These are phyloP conservation scores for Lepisosteus osseus DNA, from an alignment of 2,113 vertebrate species.

Conservation along the genomic window DNA sequence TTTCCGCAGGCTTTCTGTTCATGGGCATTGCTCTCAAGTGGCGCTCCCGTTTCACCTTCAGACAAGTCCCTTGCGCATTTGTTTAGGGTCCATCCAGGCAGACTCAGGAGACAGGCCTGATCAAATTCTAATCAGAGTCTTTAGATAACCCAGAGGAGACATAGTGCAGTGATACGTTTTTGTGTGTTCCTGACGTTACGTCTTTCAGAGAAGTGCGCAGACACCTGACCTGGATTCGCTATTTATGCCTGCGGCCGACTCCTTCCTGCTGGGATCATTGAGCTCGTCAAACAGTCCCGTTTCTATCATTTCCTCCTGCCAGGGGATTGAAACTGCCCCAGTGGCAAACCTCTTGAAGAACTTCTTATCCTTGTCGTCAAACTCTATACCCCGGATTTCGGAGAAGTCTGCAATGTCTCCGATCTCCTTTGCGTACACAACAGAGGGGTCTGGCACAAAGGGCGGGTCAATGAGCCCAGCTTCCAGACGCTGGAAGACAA, in stretches of 20 bases:
- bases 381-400: conserved; percentile 79
- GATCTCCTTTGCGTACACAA: conserved; percentile 89
- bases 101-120: too few relatives aligned
- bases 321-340: conserved; percentile 73
- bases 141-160: neutral
- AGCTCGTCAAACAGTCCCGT: conserved; percentile 81
- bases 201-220: conserved; percentile 71
- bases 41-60: neutral
- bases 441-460: conserved; percentile 83
- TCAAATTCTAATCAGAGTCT: too few relatives aligned
- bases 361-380: conserved; percentile 81
- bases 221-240: conserved; percentile 68
- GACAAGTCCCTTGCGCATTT: neutral
- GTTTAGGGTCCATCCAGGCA: too few relatives aligned
- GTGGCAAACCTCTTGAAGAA: conserved; percentile 87
- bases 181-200: neutral
- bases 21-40: too few relatives aligned
- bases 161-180: neutral
- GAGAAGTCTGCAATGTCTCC: conserved; percentile 88
- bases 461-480: conserved; percentile 79
- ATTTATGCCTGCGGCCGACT: conserved; percentile 41
- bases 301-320: conserved; percentile 89
- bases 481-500: conserved; percentile 86
- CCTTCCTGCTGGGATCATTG: conserved; percentile 72
- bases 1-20: too few relatives aligned